Evolutionary conservation across 2,113 vertebrate genomes (phyloP), one percentile per base, ranked within the genome.

Genomic region (Misgurnus anguillicaudatus): DNA sequence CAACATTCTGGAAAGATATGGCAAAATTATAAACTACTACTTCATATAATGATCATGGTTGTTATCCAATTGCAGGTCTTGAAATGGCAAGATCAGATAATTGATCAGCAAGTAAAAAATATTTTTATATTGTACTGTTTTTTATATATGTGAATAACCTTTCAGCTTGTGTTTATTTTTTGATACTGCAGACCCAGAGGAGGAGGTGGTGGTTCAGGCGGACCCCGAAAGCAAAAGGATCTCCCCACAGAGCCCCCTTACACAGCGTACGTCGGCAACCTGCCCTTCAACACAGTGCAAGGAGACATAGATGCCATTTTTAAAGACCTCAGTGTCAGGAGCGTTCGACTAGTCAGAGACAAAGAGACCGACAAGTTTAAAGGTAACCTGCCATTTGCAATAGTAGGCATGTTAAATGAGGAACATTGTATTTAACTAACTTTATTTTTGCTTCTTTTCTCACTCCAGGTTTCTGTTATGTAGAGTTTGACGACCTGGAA

Each of bases 331-430:
- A 96, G 85, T 62, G 90, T 98, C 82, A 91, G 96, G 91, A 99
- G 96, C 0, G 94, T 99, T 61, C 94, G 98, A 86, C 92, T 99
- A 91, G 98, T 99, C 90, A 88, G 97, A 91, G 98, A 99, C 93
- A 98, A 98, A 93, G 98, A 99, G 84, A 99, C 98, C 81, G 98
- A 99, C 91, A 98, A 98, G 91, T 99, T 99, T 88, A 99, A 99
- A 96, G 98, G 98, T 98, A 80, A 87, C 92, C 13, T 17, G 19
- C 53, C 53, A 7, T 55, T 1, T n/a, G 6, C 53, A 7, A 57
- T n/a, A 57, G 3, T 3, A 19, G 2, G 7, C 6, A 57, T 57
- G 0, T 57, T 57, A 7, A 55, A 55, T 6, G 9, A 21, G 7
- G 17, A 19, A 31, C 14, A 3, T 31, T 41, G 9, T 42, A 17